A percentile compares a stretch with the other conserved stretches of the same genome.
Evolutionary conservation across 2,113 vertebrate genomes (phyloP).

Genomic region (Lanius ludovicianus): DNA sequence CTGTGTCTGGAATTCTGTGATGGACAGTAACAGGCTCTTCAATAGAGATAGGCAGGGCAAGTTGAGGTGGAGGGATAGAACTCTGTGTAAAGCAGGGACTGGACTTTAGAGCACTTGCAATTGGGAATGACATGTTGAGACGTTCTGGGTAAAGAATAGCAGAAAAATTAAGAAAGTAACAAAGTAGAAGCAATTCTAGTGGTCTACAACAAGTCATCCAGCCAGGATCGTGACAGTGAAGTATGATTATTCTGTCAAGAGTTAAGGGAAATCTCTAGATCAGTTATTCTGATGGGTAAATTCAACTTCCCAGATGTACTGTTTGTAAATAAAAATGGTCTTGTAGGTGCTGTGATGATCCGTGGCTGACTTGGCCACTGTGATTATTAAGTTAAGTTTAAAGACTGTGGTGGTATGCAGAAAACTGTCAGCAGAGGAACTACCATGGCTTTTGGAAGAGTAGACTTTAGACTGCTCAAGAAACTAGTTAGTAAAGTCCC

Average conservation of each 20-base stretch:
- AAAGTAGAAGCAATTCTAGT: background rate
- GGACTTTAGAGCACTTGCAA: background rate
- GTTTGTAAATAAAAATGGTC: background rate
- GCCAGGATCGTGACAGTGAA: background rate
- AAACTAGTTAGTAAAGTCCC: background rate
- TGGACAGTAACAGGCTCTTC: background rate
- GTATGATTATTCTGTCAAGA: background rate
- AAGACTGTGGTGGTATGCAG: background rate
- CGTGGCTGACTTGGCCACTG: background rate
- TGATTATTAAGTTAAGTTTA: background rate
- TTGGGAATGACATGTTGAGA: background rate
- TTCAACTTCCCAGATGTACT: background rate
- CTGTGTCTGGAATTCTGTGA: background rate
- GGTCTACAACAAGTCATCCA: background rate
- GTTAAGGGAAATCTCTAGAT: background rate
- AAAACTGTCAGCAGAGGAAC: background rate
- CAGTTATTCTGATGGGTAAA: background rate
- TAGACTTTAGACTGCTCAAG: background rate
- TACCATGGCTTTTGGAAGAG: background rate
- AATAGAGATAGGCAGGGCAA: background rate
- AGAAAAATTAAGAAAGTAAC: background rate
- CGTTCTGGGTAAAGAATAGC: background rate
- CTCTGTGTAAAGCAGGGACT: background rate
- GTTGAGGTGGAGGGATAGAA: background rate
- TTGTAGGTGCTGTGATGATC: background rate